Evolutionary conservation across 2,113 vertebrate genomes (phyloP).

Genomic region (Dipodomys merriami): DNA sequence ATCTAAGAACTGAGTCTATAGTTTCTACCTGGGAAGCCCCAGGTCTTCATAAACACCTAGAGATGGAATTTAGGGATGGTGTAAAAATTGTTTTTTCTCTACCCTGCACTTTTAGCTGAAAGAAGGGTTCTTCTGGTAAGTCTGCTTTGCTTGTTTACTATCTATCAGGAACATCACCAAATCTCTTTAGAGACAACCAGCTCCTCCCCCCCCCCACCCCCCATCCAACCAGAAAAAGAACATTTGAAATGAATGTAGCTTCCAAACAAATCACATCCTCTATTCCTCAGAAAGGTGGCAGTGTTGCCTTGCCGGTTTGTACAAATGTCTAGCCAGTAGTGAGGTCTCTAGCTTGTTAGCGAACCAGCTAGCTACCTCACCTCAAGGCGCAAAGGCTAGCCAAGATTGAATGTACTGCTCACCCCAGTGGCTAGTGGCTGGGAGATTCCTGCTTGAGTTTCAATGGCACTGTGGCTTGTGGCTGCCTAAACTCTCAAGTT

Average conservation of each 20-base stretch:
- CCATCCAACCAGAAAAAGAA: constrained; percentile 65
- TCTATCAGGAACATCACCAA: constrained; percentile 74
- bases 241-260: constrained; percentile 76
- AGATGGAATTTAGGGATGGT: constrained; percentile 46
- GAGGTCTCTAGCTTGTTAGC: constrained; percentile 69
- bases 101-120: constrained; percentile 71
- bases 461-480: constrained; percentile 62
- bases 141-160: constrained; percentile 73
- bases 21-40: neutral
- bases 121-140: constrained; percentile 71
- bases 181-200: constrained; percentile 79
- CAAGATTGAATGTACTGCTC: constrained; percentile 70
- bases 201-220: neutral
- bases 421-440: constrained; percentile 35
- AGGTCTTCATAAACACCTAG: constrained; percentile 39
- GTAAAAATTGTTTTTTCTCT: neutral
- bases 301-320: constrained; percentile 90
- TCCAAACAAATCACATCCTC: constrained; percentile 65
- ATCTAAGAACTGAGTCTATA: neutral
- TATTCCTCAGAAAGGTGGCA: constrained; percentile 94
- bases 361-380: constrained; percentile 65
- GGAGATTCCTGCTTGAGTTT: constrained; percentile 34
- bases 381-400: constrained; percentile 79
- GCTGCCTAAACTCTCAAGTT: constrained; percentile 67
- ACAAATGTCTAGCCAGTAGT: constrained; percentile 29